Percentiles rank a stretch among this genome's conserved stretches.
phyloP scores from a whole-genome alignment of 2,113 vertebrate genomes.

The Gopherus evgoodei region DNA sequence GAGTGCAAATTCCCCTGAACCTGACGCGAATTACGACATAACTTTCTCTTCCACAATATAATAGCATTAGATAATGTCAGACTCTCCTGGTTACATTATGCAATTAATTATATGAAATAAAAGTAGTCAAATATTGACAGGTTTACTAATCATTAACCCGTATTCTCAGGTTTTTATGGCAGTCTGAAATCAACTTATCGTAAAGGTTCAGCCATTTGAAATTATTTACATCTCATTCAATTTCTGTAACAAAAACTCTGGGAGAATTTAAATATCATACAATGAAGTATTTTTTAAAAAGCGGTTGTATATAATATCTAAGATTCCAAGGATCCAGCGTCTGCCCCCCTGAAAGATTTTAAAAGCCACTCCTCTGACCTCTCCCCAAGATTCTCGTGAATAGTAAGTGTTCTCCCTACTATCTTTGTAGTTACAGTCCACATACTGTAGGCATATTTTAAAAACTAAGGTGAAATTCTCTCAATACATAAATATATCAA shows the following conservation, averaged over 20 bases:
- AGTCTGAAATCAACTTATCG: neutral
- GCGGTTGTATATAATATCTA: neutral
- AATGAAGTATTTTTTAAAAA: neutral
- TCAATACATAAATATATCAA: neutral
- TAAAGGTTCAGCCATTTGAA: neutral
- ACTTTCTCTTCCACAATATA: neutral
- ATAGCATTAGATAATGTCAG: neutral
- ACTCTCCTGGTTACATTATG: neutral
- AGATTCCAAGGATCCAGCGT: neutral
- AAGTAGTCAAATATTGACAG: neutral
- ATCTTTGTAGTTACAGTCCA: neutral
- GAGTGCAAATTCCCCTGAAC: neutral
- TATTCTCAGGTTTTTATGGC: neutral
- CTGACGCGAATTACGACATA: neutral
- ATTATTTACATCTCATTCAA: neutral
- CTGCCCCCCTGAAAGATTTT: neutral
- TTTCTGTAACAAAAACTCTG: neutral
- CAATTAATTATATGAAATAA: neutral
- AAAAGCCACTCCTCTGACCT: neutral
- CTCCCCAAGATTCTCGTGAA: neutral
- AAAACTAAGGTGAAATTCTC: slow-evolving; percentile 21
- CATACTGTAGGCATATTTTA: neutral
- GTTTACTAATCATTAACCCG: neutral
- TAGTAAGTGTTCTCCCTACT: neutral
- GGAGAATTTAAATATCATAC: neutral